Evolutionary conservation across 2,797 vertebrate genomes (phyloP).

Genomic region (Masticophis lateralis): DNA sequence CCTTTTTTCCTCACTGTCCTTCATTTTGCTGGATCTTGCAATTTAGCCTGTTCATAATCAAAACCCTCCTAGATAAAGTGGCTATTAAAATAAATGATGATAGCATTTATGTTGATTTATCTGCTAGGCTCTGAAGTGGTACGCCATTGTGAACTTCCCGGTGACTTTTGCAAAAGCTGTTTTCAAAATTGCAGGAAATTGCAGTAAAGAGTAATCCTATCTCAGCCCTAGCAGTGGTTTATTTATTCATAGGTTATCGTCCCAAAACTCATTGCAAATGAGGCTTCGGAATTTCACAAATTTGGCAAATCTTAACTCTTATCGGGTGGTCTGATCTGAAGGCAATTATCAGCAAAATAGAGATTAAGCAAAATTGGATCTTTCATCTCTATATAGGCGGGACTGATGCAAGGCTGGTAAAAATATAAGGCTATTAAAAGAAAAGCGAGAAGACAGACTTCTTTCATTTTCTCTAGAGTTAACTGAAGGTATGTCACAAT

Average conservation of each 20-base stretch:
- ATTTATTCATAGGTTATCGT: conserved; percentile 45
- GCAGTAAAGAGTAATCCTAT: conserved; percentile 48
- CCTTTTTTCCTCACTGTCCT: conserved; percentile 29
- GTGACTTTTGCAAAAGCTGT: conserved; percentile 50
- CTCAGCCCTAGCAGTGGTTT: conserved; percentile 34
- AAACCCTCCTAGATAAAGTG: conserved; percentile 47
- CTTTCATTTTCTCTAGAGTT: neutral
- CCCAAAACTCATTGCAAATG: conserved; percentile 34
- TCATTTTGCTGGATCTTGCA: conserved; percentile 52
- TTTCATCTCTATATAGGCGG: conserved; percentile 9
- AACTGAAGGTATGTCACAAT: neutral
- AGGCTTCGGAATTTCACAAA: conserved; percentile 44
- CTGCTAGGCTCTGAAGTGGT: conserved; percentile 45
- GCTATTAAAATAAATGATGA: conserved; percentile 55
- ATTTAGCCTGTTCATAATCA: conserved; percentile 51
- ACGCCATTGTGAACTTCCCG: conserved; percentile 43
- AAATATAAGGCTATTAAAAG: conserved; percentile 4
- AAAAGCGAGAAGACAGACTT: neutral
- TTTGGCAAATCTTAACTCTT: conserved; percentile 50
- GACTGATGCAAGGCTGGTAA: conserved; percentile 31
- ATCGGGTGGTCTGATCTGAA: conserved; percentile 33
- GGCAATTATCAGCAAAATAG: conserved; percentile 18
- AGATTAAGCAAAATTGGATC: conserved; percentile 5
- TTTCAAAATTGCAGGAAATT: conserved; percentile 64
- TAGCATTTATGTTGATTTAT: conserved; percentile 58